Evolutionary conservation across 1,140 invertebrate species (phyloP).

Genomic region (Danaus melanippus): DNA sequence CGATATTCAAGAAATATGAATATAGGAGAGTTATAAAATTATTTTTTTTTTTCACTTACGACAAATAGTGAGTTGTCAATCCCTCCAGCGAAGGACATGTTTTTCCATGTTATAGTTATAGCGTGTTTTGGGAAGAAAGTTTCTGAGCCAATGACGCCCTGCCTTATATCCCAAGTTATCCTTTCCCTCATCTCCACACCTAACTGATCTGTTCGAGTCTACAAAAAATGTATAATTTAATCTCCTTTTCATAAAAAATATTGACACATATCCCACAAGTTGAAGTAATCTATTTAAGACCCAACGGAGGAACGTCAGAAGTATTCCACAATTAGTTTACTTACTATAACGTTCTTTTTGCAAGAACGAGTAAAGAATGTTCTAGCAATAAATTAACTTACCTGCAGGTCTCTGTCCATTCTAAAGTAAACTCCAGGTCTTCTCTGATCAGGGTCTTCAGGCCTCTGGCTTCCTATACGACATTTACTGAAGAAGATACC

Average conservation of each 20-base stretch:
- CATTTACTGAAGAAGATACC: constrained; percentile 94
- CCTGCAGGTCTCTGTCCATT: constrained; percentile 70
- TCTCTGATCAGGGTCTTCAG: constrained; percentile 75
- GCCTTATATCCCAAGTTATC: constrained; percentile 89
- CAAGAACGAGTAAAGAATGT: no score
- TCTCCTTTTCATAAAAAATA: not conserved
- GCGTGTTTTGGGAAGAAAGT: constrained; percentile 92
- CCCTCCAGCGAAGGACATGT: constrained; percentile 92
- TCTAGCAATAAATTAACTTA: constrained; percentile 12
- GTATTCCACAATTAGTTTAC: no score
- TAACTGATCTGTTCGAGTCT: constrained; percentile 83
- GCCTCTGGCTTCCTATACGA: constrained; percentile 78
- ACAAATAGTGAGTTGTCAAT: constrained; percentile 84
- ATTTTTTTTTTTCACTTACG: constrained; percentile 66
- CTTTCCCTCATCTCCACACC: constrained; percentile 90
- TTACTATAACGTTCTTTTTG: no score
- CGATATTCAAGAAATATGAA: no score
- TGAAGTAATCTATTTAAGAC: no score
- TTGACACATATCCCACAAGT: not conserved
- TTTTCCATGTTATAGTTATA: constrained; percentile 96
- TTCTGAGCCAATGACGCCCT: constrained; percentile 92
- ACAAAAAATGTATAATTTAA: constrained; percentile 9
- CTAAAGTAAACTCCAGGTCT: constrained; percentile 86
- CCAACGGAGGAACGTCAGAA: no score
- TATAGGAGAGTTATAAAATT: no score